phyloP scores from a whole-genome alignment of 2,113 vertebrate species.

The Tychaedon coryphoeus region DNA sequence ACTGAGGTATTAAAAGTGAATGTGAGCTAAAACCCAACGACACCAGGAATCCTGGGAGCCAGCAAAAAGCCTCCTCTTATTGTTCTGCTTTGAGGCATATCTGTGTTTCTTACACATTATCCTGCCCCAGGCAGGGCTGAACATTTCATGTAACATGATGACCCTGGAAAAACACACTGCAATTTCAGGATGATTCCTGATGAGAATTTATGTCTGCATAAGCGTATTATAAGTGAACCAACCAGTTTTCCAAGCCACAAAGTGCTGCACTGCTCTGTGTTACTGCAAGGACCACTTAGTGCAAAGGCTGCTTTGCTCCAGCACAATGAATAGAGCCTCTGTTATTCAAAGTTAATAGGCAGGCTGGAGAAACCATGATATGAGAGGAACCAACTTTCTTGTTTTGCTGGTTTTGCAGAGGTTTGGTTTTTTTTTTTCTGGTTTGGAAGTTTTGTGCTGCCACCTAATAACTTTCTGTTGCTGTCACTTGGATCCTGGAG shows the following conservation, averaged over 20 bases:
- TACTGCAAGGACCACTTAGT: not conserved
- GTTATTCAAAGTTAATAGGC: not conserved
- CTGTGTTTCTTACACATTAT: not conserved
- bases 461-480: not conserved
- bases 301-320: not conserved
- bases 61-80: not conserved
- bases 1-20: not conserved
- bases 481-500: not conserved
- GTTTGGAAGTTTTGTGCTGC: not conserved
- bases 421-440: not conserved
- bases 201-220: not conserved
- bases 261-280: not conserved
- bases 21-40: not conserved
- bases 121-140: not conserved
- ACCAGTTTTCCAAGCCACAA: not conserved
- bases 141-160: not conserved
- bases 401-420: not conserved
- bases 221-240: not conserved
- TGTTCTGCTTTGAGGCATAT: not conserved
- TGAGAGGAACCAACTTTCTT: not conserved
- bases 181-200: not conserved
- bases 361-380: not conserved
- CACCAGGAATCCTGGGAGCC: not conserved
- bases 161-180: not conserved
- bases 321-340: not conserved